Evolutionary conservation across 2,888 invertebrate genomes (phyloP).

Genomic region (Isotomurus palustris): DNA sequence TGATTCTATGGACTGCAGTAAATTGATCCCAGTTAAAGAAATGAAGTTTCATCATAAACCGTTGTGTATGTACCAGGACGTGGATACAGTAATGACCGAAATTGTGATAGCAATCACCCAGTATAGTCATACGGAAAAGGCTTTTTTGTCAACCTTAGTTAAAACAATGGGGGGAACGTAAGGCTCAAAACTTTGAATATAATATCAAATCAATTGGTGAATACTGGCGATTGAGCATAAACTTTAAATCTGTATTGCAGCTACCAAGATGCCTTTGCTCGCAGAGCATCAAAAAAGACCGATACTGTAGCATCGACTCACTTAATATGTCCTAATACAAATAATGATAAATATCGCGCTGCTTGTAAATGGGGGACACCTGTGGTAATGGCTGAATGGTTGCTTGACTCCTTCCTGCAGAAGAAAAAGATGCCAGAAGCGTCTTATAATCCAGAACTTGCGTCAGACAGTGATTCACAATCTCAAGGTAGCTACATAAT

Average conservation of each 20-base stretch:
- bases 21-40: no score
- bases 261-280: constrained; percentile 64
- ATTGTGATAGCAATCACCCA: constrained; percentile 77
- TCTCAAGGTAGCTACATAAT: constrained; percentile 20
- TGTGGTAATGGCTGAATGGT: constrained; percentile 71
- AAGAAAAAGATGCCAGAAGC: constrained; percentile 8
- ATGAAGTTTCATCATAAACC: constrained; percentile 31
- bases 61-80: not conserved
- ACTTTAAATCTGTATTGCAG: constrained; percentile 50
- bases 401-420: constrained; percentile 58
- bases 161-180: constrained; percentile 68
- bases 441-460: constrained; percentile 16
- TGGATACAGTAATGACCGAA: constrained; percentile 53
- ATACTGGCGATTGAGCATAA: not conserved
- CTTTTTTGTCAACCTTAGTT: constrained; percentile 66
- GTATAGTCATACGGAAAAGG: constrained; percentile 67
- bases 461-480: constrained; percentile 14
- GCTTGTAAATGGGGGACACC: constrained; percentile 81
- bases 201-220: not conserved
- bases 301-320: constrained; percentile 68
- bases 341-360: constrained; percentile 71
- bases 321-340: constrained; percentile 66
- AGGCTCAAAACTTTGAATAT: constrained; percentile 22
- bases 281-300: constrained; percentile 54
- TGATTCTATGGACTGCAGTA: constrained; percentile 15